These are phyloP conservation scores for Magallana nippona DNA, from an alignment of 2,888 invertebrate species.

Conservation along the genomic window DNA sequence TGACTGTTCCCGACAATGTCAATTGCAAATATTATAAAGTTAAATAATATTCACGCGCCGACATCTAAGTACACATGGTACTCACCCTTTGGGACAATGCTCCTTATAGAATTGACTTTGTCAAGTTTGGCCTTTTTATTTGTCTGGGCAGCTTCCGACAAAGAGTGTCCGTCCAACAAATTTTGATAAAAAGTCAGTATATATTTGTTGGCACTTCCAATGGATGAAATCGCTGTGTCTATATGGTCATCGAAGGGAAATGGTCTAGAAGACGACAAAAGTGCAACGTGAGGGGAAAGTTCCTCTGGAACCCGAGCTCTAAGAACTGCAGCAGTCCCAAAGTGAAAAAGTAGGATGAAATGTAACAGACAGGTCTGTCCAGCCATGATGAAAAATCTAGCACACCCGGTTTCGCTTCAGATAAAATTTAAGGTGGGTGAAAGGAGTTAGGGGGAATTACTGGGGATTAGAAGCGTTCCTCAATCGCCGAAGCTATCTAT, in stretches of 20 bases:
- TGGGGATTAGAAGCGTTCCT: slow-evolving; percentile 25
- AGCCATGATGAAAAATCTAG: not conserved
- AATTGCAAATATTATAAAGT: no score
- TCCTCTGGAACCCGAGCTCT: not conserved
- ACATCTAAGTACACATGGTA: not conserved
- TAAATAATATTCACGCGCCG: no score
- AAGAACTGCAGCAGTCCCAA: not conserved
- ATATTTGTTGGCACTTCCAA: slow-evolving; percentile 79
- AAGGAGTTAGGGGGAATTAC: slow-evolving; percentile 20
- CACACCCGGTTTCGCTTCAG: slow-evolving; percentile 20
- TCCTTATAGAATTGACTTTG: slow-evolving; percentile 69
- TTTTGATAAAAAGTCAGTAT: slow-evolving; percentile 70
- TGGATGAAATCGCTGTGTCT: not conserved
- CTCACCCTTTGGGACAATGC: slow-evolving; percentile 70
- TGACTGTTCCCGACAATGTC: no score
- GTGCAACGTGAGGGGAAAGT: slow-evolving; percentile 9
- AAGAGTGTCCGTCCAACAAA: slow-evolving; percentile 60
- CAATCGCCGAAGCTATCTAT: slow-evolving; percentile 12
- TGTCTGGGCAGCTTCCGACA: slow-evolving; percentile 55
- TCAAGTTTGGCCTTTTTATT: slow-evolving; percentile 38
- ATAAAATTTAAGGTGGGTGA: not conserved
- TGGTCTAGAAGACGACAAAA: slow-evolving; percentile 7
- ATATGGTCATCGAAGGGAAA: not conserved
- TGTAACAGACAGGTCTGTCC: not conserved
- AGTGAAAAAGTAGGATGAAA: not conserved